A percentile compares a stretch with the other conserved stretches of the same genome.
Conservation (phyloP, 2,113 vertebrate species). For the Crotophaga sulcirostris region DNA sequence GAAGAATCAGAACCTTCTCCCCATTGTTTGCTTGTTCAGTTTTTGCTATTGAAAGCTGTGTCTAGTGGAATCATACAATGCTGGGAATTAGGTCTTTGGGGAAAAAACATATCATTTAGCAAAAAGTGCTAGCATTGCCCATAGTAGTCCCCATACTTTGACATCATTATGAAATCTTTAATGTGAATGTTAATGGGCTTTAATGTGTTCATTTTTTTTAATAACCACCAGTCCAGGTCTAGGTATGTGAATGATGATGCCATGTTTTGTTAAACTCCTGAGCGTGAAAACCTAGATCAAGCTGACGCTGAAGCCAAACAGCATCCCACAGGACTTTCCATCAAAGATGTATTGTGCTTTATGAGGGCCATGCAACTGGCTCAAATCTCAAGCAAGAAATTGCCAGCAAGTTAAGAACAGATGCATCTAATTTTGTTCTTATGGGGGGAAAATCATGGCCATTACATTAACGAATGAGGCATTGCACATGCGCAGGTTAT, state of each 20-base stretch:
- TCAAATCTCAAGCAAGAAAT: conserved; percentile 44
- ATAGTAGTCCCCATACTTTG: background rate
- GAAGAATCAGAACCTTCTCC: background rate
- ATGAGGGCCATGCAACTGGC: conserved; percentile 1
- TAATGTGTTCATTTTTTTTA: background rate
- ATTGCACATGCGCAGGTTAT: background rate
- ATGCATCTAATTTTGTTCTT: conserved; percentile 56
- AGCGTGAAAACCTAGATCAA: conserved; percentile 20
- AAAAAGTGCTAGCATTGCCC: background rate
- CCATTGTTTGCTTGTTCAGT: background rate
- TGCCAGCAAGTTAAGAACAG: conserved; percentile 60
- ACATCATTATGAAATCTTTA: background rate
- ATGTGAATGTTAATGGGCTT: background rate
- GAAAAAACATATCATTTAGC: background rate
- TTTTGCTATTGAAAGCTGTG: background rate
- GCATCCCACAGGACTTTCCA: conserved; percentile 45
- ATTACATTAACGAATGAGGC: conserved; percentile 15
- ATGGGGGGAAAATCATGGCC: background rate
- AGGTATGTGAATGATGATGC: background rate
- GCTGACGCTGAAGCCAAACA: background rate
- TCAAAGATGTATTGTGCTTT: conserved; percentile 55
- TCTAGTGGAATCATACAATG: background rate
- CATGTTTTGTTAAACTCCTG: conserved; percentile 33
- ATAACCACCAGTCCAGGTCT: background rate
- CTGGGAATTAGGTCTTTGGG: background rate